Evolutionary conservation across 1,140 invertebrate species (phyloP).

Genomic region (Chymomyza costata): DNA sequence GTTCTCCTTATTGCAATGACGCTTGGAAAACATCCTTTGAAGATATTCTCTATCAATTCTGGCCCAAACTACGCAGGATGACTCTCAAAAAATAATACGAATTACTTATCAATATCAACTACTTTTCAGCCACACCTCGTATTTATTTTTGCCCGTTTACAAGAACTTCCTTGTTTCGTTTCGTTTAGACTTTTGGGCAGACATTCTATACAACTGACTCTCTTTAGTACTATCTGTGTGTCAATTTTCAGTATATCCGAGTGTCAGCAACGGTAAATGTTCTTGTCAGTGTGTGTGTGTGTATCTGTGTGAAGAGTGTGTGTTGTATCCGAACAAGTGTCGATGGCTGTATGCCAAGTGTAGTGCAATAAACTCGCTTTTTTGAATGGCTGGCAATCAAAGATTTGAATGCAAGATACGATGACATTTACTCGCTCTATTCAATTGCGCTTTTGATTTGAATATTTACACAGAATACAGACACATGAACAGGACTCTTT

Average conservation of each 20-base stretch:
- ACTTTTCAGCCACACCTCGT: slow-evolving; percentile 3
- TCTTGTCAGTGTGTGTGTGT: neutral
- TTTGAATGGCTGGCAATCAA: slow-evolving; percentile 72
- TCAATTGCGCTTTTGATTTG: slow-evolving; percentile 71
- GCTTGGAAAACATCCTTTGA: no score
- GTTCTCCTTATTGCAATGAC: no score
- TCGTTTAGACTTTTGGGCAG: slow-evolving; percentile 63
- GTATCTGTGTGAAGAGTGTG: slow-evolving; percentile 47
- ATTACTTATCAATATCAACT: no score
- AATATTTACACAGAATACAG: slow-evolving; percentile 73
- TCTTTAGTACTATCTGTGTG: no score
- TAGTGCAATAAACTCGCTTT: slow-evolving; percentile 66
- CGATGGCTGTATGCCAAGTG: slow-evolving; percentile 63
- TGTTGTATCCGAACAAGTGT: neutral
- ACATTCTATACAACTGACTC: slow-evolving; percentile 33
- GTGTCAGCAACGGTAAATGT: slow-evolving; percentile 39
- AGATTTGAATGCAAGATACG: slow-evolving; percentile 73
- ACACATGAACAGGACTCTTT: no score
- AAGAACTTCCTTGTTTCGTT: slow-evolving; percentile 71
- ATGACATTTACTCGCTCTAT: slow-evolving; percentile 72
- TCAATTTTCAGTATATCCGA: slow-evolving; percentile 63
- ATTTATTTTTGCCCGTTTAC: slow-evolving; percentile 25
- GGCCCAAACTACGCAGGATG: no score
- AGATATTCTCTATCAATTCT: no score
- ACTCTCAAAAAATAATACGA: no score